Percentiles rank a stretch among this genome's conserved stretches.
Conservation (phyloP, 1,140 invertebrate species). For the Zaprionus davidi region DNA sequence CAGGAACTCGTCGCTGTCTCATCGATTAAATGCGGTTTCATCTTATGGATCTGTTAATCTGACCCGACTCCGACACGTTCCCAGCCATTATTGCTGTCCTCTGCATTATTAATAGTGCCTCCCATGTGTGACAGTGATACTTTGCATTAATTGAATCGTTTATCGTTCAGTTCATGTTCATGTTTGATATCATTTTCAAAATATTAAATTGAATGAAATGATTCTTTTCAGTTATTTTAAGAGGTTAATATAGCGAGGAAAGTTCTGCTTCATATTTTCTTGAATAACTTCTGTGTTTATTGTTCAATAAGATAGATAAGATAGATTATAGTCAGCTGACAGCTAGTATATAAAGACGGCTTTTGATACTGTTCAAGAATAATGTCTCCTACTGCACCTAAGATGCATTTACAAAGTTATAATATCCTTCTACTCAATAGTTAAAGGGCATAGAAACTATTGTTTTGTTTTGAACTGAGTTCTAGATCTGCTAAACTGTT, state of each 20-base stretch:
- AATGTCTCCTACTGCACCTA: too few relatives aligned
- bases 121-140: background rate
- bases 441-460: background rate
- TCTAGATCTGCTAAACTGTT: background rate
- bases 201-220: background rate
- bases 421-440: too few relatives aligned
- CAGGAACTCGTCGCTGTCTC: slow-evolving; percentile 8
- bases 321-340: too few relatives aligned
- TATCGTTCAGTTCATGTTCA: background rate
- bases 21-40: slow-evolving; percentile 19
- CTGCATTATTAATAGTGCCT: slow-evolving; percentile 1
- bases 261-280: too few relatives aligned
- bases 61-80: background rate
- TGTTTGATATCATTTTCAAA: background rate
- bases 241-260: too few relatives aligned
- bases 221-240: background rate
- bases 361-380: too few relatives aligned
- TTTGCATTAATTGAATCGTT: background rate
- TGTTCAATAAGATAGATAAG: too few relatives aligned
- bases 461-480: background rate
- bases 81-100: slow-evolving; percentile 5
- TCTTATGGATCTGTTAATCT: slow-evolving; percentile 14
- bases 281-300: too few relatives aligned
- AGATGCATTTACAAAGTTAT: too few relatives aligned
- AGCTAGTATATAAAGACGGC: too few relatives aligned